Conservation (phyloP, 2,113 vertebrate species). For the Gavia stellata region DNA sequence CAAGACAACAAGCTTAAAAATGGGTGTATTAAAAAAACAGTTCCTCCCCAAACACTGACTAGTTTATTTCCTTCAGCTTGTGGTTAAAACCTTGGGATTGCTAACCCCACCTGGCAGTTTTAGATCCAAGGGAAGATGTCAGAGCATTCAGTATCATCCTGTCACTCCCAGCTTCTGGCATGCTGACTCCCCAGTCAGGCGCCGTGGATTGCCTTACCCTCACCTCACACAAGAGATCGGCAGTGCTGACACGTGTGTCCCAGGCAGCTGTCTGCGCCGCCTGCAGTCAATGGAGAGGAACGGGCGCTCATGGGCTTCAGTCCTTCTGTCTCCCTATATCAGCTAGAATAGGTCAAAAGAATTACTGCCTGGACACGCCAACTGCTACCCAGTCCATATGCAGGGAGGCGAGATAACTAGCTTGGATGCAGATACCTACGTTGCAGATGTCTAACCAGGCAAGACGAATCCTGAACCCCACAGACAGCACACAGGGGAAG, state of each 20-base stretch:
- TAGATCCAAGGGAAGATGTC: neutral
- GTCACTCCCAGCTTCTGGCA: neutral
- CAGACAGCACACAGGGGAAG: neutral
- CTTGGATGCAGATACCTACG: neutral
- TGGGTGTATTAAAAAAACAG: neutral
- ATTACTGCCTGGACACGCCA: neutral
- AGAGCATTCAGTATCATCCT: neutral
- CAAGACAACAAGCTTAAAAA: neutral
- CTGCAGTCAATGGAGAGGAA: neutral
- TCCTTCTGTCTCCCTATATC: neutral
- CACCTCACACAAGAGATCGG: neutral
- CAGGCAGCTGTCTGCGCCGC: neutral
- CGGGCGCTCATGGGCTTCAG: neutral
- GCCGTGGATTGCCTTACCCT: neutral
- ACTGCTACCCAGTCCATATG: accelerated
- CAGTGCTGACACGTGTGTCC: neutral
- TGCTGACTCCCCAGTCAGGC: neutral
- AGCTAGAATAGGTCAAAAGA: neutral
- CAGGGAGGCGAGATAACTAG: neutral
- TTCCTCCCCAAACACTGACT: neutral
- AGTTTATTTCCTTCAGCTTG: neutral
- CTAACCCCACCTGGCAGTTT: neutral
- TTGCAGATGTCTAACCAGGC: neutral
- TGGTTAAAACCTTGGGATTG: neutral
- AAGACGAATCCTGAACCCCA: neutral